Conservation (phyloP, 92 coral and sea anemone genomes). For the Porites cylindrica region DNA sequence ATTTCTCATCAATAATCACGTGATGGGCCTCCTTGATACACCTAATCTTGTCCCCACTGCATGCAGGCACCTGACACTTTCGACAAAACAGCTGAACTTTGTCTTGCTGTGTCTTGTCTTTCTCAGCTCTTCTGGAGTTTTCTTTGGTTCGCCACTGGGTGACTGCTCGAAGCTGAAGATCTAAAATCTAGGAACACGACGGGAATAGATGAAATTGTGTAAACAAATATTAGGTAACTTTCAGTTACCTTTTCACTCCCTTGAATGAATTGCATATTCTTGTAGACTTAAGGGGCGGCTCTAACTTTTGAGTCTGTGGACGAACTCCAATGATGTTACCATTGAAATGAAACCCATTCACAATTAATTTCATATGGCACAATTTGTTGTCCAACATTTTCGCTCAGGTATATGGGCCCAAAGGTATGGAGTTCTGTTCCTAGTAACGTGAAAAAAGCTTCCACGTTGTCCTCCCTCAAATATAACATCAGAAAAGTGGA, state of each 20-base stretch:
- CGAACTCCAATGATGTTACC: no score
- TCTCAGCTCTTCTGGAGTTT: constrained; percentile 23
- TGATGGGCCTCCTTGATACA: constrained; percentile 67
- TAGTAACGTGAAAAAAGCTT: no score
- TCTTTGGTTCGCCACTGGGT: constrained; percentile 15
- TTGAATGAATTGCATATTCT: no score
- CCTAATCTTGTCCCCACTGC: constrained; percentile 53
- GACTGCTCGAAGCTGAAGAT: constrained; percentile 40
- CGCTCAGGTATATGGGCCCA: no score
- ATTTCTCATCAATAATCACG: constrained; percentile 59
- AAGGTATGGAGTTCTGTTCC: no score
- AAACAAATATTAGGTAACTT: neutral
- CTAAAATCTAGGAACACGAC: constrained; percentile 38
- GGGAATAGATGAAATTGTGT: neutral
- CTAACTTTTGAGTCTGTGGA: no score
- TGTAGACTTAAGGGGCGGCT: no score
- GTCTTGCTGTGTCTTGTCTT: neutral
- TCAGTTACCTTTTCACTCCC: neutral
- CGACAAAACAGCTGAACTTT: constrained; percentile 68
- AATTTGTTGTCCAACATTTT: no score
- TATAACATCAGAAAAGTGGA: no score
- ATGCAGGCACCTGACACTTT: constrained; percentile 65
- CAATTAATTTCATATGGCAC: no score
- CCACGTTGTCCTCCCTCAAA: no score
- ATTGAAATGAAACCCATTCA: no score